Base-by-base conservation (phyloP, 2,888 invertebrate species). In the Candidula unifasciata region DNA sequence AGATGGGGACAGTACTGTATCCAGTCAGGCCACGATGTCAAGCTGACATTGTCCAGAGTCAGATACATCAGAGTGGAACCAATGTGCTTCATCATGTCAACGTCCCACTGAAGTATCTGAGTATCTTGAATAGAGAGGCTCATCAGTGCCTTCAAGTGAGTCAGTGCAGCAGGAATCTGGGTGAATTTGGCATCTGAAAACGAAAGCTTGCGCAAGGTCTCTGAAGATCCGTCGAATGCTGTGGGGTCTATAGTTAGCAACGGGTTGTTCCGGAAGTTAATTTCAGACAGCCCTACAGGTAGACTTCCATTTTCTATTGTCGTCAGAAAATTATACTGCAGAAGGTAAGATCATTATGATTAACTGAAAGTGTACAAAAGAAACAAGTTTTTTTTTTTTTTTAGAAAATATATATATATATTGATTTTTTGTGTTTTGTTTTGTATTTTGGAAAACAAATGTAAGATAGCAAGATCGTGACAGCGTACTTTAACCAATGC, bases 271-370 rank as follows among this genome's bases (percentile, higher is more conserved):
- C 30, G 10, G 18, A 74, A 54, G 74, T 27, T 33, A 3, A 74
- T 74, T 16, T 18, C 54, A 8, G 30, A 54, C 3, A 74, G 24
- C 52, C 54, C 54, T 30, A 54, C 10, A 2, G 74, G 74, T 3
- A 74, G 30, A 74, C 74, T 54, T 74, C 54, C 74, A 5, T 52
- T 30, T 74, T 52, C 30, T 74, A 74, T 74, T 3, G 44, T 44
- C 21, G 74, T 54, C 21, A 74, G 30, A 18, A 16, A n/a, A 30
- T 74, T 74, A 13, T 44, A 8, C 74, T 74, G 73, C 16, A 24
- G 13, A n/a, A 24, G 5, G 18, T 60, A 60, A 21, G 21, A n/a
- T n/a, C n/a, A n/a, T n/a, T n/a, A n/a, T n/a, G n/a, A n/a, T n/a
- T n/a, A n/a, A n/a, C n/a, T n/a, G n/a, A n/a, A n/a, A n/a, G n/a